Conservation (phyloP, 2,888 invertebrate species). For the Synergus itoensis region DNA sequence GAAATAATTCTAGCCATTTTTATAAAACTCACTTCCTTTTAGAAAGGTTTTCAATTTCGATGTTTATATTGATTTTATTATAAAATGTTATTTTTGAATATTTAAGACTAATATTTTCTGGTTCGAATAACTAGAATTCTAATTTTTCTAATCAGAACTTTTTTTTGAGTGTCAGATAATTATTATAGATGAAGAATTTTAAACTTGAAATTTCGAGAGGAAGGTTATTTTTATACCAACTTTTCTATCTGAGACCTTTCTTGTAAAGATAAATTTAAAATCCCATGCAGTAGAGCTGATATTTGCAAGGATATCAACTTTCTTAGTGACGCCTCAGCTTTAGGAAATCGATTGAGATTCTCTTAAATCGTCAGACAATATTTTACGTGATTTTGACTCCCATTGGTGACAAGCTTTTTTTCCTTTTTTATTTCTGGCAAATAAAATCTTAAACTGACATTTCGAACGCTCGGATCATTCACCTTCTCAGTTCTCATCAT, state of each 20-base stretch:
- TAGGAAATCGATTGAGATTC: neutral
- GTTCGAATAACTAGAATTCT: too few species aligned
- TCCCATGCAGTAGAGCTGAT: neutral
- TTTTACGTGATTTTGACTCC: neutral
- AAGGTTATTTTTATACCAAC: neutral
- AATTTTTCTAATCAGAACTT: neutral
- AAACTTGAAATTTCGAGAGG: neutral
- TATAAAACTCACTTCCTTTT: too few species aligned
- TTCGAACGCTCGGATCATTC: neutral
- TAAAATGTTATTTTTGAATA: too few species aligned
- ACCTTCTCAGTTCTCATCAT: neutral
- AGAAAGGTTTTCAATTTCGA: too few species aligned
- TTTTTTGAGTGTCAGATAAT: too few species aligned
- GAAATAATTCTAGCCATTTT: too few species aligned
- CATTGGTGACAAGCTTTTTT: neutral
- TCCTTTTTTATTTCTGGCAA: neutral
- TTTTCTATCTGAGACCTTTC: neutral
- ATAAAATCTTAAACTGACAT: constrained; percentile 10
- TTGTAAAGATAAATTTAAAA: neutral
- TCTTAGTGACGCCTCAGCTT: neutral
- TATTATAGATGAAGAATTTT: neutral
- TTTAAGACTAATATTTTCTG: too few species aligned
- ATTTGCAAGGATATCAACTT: constrained; percentile 5
- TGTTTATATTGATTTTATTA: too few species aligned
- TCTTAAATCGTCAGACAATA: neutral